These are phyloP conservation scores for Dastarcus helophoroides DNA, from an alignment of 2,888 invertebrate genomes.

Conservation along the genomic window DNA sequence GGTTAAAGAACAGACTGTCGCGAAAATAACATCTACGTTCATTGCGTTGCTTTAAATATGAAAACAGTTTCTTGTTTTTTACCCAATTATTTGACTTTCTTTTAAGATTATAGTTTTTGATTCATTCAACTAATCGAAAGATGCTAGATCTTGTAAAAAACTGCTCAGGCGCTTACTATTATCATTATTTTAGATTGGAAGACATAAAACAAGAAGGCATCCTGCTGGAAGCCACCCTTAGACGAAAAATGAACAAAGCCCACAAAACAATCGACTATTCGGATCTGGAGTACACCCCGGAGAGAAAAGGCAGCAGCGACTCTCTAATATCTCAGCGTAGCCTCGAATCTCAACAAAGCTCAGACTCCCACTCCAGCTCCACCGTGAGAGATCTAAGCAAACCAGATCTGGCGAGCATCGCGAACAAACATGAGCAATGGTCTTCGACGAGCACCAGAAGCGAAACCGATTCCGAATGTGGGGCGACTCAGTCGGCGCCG, in stretches of 20 bases:
- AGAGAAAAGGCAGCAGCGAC: conserved; percentile 44
- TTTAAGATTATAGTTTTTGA: too few relatives aligned
- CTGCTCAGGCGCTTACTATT: too few relatives aligned
- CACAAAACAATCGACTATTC: conserved; percentile 32
- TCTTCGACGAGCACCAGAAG: conserved; percentile 32
- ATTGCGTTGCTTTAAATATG: too few relatives aligned
- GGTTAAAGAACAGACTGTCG: too few relatives aligned
- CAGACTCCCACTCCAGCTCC: conserved; percentile 31
- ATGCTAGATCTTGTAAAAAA: too few relatives aligned
- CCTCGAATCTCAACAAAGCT: conserved; percentile 39
- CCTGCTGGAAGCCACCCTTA: conserved; percentile 30
- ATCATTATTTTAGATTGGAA: conserved; percentile 26
- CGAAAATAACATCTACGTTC: conserved; percentile 5
- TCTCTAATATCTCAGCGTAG: conserved; percentile 42
- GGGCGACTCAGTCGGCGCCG: conserved; percentile 30
- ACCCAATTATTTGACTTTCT: too few relatives aligned
- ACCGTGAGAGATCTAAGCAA: conserved; percentile 19
- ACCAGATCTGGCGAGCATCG: conserved; percentile 9
- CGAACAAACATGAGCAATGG: conserved; percentile 26
- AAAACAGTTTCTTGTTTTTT: too few relatives aligned
- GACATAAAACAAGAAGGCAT: conserved; percentile 31
- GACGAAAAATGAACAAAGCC: conserved; percentile 29
- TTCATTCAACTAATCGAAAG: too few relatives aligned
- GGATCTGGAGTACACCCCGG: conserved; percentile 30
- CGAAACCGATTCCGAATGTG: conserved; percentile 31